Base-by-base conservation (phyloP, 1,140 invertebrate genomes). In the Parasteatoda tepidariorum region DNA sequence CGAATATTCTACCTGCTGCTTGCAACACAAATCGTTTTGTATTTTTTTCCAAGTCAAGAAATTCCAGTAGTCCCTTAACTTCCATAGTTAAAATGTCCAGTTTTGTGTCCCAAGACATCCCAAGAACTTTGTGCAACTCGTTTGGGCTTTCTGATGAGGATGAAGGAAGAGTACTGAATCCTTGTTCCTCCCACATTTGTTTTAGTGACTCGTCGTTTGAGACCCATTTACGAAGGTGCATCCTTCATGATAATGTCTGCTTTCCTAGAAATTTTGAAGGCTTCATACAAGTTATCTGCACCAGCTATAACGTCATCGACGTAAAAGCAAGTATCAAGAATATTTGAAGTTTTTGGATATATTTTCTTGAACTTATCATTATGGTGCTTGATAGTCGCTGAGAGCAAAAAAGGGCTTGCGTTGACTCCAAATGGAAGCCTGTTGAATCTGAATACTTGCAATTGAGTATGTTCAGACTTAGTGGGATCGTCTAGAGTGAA, bases 261-360 rank as follows among this genome's bases (percentile, higher is more conserved):
- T n/a, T 13, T 38, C 26, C n/a, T 33, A 54, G 3, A 38, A 26
- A 48, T 7, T 28, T 70, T 48, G 41, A 70, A 70, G 18, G 33
- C 67, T 33, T 18, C 67, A 9, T 38, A 15, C 18, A 26, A 22
- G n/a, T 22, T 41, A 31, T 26, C 7, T 41, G 13, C 31, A 24
- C 67, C 41, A 24, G 67, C 31, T 22, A 54, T 70, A 11, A 70
- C 18, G 22, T 70, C 67, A 70, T 70, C 67, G 31, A 70, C 67
- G 31, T 70, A 41, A 18, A 70, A 22, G 31, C 67, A 41, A 9
- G 15, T 70, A 34, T 70, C 67, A 18, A 70, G n/a, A 22, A 70
- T 18, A 41, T 70, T 13, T 2, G 5, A 2, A 41, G 24, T 31
- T 41, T 18, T 26, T 26, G 67, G 33, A n/a, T 24, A 38, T 9